Evolutionary conservation across 2,888 invertebrate species (phyloP), one percentile per base, ranked within the genome.

Genomic region (Leptura quadrifasciata): DNA sequence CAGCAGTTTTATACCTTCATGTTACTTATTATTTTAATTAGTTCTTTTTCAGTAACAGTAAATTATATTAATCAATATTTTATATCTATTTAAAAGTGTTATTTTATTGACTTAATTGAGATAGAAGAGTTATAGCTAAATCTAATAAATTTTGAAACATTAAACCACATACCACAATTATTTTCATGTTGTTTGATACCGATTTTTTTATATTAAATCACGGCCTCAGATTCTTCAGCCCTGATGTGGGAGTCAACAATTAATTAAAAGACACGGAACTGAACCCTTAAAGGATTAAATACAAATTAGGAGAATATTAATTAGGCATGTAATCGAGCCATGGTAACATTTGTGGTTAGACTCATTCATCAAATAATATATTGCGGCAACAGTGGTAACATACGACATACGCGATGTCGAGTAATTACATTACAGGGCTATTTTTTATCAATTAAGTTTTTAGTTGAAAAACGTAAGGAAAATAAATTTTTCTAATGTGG

Each of bases 241-340:
- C 20, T 20, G 12, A 63, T 21, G 18, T 15, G 35, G 39, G 24
- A 71, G 21, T 27, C 47, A 67, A 80, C 83, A 83, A 83, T 84
- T 83, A 83, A 85, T 85, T 80, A 80, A 84, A 84, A 83, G 80
- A 73, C 80, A 78, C 76, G 31, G 58, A 69, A 64, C 77, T 78
- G 78, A 82, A 82, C 82, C 82, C 83, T 80, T 83, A 81, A 86
- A 85, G 85, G 84, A 86, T 87, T 85, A 87, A 87, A 87, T 84
- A 84, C 80, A 82, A 85, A 86, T 87, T 84, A 85, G 82, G 84
- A 84, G 84, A 85, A 84, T 84, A 86, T 86, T 86, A 86, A 85
- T 86, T 80, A 84, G 84, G 83, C 85, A 80, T 83, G 84, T 85
- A 86, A 86, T 86, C 84, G 84, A 81, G 80, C 79, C 80, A 55